Conservation (phyloP, 2,888 invertebrate species). For the Tholera decimalis region DNA sequence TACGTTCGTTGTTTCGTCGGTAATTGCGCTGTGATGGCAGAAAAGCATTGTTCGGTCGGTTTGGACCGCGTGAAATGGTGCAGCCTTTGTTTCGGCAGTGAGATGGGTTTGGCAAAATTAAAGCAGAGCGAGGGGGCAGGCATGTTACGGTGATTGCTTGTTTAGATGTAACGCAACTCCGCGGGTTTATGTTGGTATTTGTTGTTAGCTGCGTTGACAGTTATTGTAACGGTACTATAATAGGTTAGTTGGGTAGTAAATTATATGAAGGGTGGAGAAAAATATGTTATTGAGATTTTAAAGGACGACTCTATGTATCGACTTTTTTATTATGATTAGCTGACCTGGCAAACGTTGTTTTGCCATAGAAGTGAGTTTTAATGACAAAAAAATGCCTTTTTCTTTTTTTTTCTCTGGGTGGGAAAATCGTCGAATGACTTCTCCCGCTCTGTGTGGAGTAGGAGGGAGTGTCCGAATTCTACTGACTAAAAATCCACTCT, state of each 20-base stretch:
- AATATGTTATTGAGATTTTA: neutral
- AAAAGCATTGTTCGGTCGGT: slow-evolving; percentile 88
- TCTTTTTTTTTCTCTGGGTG: no score
- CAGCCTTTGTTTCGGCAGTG: slow-evolving; percentile 83
- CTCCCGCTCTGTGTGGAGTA: no score
- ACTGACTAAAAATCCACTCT: no score
- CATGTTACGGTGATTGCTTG: slow-evolving; percentile 87
- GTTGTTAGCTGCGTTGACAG: slow-evolving; percentile 52
- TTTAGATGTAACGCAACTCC: slow-evolving; percentile 73
- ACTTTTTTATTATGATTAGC: no score
- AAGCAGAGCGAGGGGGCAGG: slow-evolving; percentile 81
- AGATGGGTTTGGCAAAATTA: slow-evolving; percentile 89
- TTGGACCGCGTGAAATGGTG: slow-evolving; percentile 89
- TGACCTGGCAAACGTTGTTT: no score
- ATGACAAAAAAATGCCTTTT: no score
- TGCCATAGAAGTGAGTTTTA: no score
- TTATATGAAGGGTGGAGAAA: neutral
- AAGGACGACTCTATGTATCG: neutral
- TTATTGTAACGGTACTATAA: slow-evolving; percentile 15
- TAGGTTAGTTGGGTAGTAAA: slow-evolving; percentile 5
- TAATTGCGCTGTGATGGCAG: slow-evolving; percentile 81
- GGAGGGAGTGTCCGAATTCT: no score
- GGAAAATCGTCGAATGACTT: no score
- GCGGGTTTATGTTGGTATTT: slow-evolving; percentile 58
- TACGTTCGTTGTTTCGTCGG: slow-evolving; percentile 78